A percentile compares a stretch with the other conserved stretches of the same genome.
These are phyloP conservation scores for Halcyon malimbica DNA, from an alignment of 2,113 vertebrate genomes.

Conservation along the genomic window DNA sequence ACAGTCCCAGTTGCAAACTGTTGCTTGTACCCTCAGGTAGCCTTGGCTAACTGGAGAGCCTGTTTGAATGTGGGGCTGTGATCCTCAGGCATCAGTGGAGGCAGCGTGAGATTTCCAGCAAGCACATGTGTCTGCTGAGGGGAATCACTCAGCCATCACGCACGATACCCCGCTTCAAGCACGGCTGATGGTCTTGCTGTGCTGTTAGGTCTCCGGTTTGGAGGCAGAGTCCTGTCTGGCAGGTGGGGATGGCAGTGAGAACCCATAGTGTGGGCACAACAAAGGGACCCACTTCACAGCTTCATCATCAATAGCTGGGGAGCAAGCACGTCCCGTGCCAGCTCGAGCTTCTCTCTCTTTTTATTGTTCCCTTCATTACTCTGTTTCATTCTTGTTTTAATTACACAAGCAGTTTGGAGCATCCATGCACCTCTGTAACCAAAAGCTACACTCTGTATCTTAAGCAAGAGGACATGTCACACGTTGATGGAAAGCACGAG, in stretches of 20 bases:
- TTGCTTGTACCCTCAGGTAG: background rate
- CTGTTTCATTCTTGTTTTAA: background rate
- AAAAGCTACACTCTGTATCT: background rate
- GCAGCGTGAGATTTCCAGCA: background rate
- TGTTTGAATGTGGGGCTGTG: background rate
- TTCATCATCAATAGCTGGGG: accelerated
- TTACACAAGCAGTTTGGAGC: background rate
- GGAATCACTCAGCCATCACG: accelerated
- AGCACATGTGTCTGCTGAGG: background rate
- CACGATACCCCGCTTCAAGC: background rate
- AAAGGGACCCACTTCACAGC: background rate
- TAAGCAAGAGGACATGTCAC: background rate
- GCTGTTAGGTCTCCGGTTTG: accelerated
- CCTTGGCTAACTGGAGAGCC: background rate
- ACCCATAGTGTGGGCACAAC: background rate
- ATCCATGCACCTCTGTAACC: background rate
- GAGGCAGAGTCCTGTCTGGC: background rate
- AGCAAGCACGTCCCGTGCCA: background rate
- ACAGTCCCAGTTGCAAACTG: background rate
- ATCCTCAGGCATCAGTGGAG: background rate
- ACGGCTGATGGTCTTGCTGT: accelerated
- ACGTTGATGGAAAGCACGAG: accelerated
- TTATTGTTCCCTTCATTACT: background rate
- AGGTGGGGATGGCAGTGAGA: background rate
- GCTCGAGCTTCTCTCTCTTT: background rate